A percentile compares a stretch with the other conserved stretches of the same genome.
These are phyloP conservation scores for Temnothorax curvispinosus DNA, from an alignment of 1,140 invertebrate species.

Conservation along the genomic window DNA sequence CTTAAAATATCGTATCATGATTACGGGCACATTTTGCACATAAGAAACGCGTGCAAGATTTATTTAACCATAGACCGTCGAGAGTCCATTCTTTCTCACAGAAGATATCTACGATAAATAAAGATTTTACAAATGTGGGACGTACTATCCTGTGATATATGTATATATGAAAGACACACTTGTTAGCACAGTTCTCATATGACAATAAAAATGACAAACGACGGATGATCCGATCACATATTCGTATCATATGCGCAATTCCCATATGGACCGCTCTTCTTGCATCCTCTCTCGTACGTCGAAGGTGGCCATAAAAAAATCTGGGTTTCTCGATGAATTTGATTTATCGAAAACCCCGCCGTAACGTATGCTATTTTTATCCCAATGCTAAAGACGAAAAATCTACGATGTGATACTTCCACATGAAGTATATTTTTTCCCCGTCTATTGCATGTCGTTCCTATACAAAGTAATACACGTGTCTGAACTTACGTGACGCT, in stretches of 20 bases:
- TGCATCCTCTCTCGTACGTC: constrained; percentile 27
- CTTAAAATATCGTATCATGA: neutral
- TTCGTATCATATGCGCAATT: constrained; percentile 54
- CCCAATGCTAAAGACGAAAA: neutral
- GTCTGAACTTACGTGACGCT: neutral
- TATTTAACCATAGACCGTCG: neutral
- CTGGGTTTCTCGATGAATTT: constrained; percentile 51
- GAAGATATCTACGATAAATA: neutral
- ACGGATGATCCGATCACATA: constrained; percentile 38
- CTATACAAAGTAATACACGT: neutral
- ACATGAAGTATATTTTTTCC: neutral
- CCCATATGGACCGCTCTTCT: constrained; percentile 38
- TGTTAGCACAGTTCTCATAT: constrained; percentile 53
- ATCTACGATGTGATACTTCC: neutral
- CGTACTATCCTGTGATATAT: constrained; percentile 4
- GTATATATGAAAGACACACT: constrained; percentile 27
- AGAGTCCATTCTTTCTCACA: neutral
- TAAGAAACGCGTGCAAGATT: neutral
- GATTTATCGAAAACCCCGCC: constrained; percentile 23
- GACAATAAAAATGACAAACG: constrained; percentile 59
- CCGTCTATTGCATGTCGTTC: neutral
- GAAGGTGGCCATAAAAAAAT: constrained; percentile 40
- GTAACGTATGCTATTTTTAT: constrained; percentile 13
- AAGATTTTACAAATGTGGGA: constrained; percentile 15
- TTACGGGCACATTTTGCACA: neutral